Conservation (phyloP, 2,888 invertebrate species). For the Lumbricus terrestris region DNA sequence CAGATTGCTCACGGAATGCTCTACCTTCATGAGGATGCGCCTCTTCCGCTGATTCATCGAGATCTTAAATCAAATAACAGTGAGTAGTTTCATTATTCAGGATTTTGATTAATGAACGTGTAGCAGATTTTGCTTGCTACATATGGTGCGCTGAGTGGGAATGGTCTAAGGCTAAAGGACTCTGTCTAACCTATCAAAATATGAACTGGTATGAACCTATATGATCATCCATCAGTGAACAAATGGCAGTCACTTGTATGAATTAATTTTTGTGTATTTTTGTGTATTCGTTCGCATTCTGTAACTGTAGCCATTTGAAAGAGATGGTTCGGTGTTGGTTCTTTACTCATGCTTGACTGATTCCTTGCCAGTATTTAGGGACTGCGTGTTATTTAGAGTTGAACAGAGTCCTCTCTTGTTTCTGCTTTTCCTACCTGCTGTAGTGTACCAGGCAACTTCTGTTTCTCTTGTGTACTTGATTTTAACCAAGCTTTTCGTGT, state of each 20-base stretch:
- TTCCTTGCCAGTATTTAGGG: too few species aligned
- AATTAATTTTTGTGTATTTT: neutral
- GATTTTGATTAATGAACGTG: neutral
- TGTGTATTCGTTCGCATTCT: too few species aligned
- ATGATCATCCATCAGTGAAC: neutral
- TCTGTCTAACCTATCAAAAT: neutral
- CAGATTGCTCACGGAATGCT: slow-evolving; percentile 96
- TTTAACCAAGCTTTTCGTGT: too few species aligned
- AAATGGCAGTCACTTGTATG: neutral
- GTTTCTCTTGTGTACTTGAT: too few species aligned
- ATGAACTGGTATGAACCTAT: neutral
- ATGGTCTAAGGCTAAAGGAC: too few species aligned
- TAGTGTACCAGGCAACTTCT: too few species aligned
- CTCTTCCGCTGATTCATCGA: slow-evolving; percentile 90
- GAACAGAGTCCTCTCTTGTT: too few species aligned
- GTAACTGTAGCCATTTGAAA: too few species aligned
- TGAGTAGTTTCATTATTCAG: slow-evolving; percentile 66
- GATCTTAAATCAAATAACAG: slow-evolving; percentile 98
- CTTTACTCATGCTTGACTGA: too few species aligned
- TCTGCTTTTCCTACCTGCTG: too few species aligned
- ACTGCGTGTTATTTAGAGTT: too few species aligned
- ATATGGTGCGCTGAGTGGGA: neutral
- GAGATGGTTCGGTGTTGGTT: too few species aligned
- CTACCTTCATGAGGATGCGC: slow-evolving; percentile 90
- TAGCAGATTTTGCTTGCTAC: neutral